Evolutionary conservation across 1,140 invertebrate species (phyloP).

Genomic region (Bacillus rossius): DNA sequence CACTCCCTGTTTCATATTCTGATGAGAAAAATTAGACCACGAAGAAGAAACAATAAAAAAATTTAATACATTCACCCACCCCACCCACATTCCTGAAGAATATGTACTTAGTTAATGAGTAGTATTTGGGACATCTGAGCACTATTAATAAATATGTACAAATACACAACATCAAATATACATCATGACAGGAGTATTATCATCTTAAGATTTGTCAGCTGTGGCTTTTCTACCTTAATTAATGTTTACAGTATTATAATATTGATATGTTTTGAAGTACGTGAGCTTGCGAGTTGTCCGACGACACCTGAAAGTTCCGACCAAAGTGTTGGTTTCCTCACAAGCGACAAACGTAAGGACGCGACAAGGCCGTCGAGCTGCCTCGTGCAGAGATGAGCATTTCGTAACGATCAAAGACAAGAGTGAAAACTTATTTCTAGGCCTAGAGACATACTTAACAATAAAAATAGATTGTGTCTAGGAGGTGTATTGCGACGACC

Average conservation of each 20-base stretch:
- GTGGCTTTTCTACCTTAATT: slow-evolving; percentile 4
- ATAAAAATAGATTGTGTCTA: too few species aligned
- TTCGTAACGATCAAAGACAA: slow-evolving; percentile 4
- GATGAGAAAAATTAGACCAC: too few species aligned
- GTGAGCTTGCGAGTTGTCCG: slow-evolving; percentile 1
- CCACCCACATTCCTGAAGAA: too few species aligned
- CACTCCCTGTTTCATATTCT: too few species aligned
- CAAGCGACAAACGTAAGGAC: not conserved
- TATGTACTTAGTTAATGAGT: too few species aligned
- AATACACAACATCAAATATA: slow-evolving; percentile 10
- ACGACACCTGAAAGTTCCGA: not conserved
- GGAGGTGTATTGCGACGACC: not conserved
- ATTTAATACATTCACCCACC: too few species aligned
- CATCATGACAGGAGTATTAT: slow-evolving; percentile 7
- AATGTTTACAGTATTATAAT: slow-evolving; percentile 5
- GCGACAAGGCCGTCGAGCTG: slow-evolving; percentile 1
- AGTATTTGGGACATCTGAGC: too few species aligned
- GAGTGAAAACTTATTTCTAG: not conserved
- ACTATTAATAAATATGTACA: slow-evolving; percentile 7
- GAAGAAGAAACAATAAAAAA: too few species aligned
- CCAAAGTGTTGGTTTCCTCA: not conserved
- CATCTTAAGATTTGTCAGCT: slow-evolving; percentile 1
- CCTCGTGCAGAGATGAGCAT: not conserved
- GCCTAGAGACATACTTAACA: not conserved
- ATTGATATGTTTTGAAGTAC: slow-evolving; percentile 9